Conservation (phyloP, 2,797 vertebrate species). For the Staurois parvus region DNA sequence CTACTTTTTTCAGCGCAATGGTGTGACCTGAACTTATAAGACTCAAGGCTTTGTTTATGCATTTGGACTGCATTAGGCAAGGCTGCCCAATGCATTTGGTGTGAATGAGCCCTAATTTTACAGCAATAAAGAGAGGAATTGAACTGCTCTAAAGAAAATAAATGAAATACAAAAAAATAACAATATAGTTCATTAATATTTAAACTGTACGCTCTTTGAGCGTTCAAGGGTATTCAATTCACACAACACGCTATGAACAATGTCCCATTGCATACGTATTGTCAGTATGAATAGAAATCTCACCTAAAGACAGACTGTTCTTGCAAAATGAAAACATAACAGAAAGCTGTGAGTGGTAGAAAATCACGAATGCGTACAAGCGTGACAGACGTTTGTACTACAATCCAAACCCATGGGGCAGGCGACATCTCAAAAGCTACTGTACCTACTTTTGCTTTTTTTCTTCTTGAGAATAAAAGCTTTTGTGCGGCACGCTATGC, state of each 20-base stretch:
- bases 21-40: no score
- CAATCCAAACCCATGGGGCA: slow-evolving; percentile 26
- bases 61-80: no score
- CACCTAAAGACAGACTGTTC: neutral
- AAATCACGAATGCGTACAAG: slow-evolving; percentile 30
- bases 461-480: neutral
- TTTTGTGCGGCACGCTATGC: slow-evolving; percentile 12
- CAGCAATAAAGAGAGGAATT: no score
- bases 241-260: neutral
- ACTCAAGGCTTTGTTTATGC: no score
- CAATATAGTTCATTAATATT: neutral
- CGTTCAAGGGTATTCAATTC: neutral
- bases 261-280: neutral
- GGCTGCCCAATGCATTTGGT: no score
- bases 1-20: no score
- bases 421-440: slow-evolving; percentile 24
- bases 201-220: neutral
- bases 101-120: no score
- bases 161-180: no score
- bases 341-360: slow-evolving; percentile 16
- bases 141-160: no score
- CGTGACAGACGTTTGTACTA: slow-evolving; percentile 51
- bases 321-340: slow-evolving; percentile 45
- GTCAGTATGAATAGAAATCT: neutral
- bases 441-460: neutral